Percentiles rank a stretch among this genome's conserved stretches.
Evolutionary conservation across 2,888 invertebrate species (phyloP).

Genomic region (Leucophenga montana): DNA sequence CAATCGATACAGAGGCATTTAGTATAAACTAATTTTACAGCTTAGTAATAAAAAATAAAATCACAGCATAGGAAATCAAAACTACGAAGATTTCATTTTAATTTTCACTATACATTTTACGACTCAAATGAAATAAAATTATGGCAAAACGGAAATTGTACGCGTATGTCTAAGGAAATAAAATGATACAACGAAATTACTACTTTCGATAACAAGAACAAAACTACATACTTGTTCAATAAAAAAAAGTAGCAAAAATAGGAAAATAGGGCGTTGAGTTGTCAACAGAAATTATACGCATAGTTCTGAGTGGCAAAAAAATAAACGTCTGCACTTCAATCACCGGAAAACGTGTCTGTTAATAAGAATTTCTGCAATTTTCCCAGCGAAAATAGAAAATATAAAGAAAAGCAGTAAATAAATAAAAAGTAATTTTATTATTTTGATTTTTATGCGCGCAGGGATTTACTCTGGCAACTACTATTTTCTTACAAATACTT

Average conservation of each 20-base stretch:
- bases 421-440: slow-evolving; percentile 64
- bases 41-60: no score
- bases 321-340: slow-evolving; percentile 55
- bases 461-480: slow-evolving; percentile 16
- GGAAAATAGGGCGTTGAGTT: slow-evolving; percentile 63
- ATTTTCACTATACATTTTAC: slow-evolving; percentile 47
- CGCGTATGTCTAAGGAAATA: slow-evolving; percentile 66
- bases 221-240: slow-evolving; percentile 44
- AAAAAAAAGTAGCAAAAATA: slow-evolving; percentile 15
- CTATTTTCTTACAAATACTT: slow-evolving; percentile 19
- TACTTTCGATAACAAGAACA: slow-evolving; percentile 54
- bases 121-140: slow-evolving; percentile 64
- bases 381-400: slow-evolving; percentile 25
- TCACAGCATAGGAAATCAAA: no score
- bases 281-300: slow-evolving; percentile 63
- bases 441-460: slow-evolving; percentile 47
- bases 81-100: no score
- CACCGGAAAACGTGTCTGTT: slow-evolving; percentile 68
- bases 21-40: no score
- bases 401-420: slow-evolving; percentile 35
- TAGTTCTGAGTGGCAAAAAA: slow-evolving; percentile 38
- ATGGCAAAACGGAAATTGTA: slow-evolving; percentile 64
- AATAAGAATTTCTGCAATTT: slow-evolving; percentile 51
- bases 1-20: no score
- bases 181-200: slow-evolving; percentile 58